These are phyloP conservation scores for Pyrrhura leucotis DNA, from an alignment of 2,797 vertebrate species.

Conservation along the genomic window DNA sequence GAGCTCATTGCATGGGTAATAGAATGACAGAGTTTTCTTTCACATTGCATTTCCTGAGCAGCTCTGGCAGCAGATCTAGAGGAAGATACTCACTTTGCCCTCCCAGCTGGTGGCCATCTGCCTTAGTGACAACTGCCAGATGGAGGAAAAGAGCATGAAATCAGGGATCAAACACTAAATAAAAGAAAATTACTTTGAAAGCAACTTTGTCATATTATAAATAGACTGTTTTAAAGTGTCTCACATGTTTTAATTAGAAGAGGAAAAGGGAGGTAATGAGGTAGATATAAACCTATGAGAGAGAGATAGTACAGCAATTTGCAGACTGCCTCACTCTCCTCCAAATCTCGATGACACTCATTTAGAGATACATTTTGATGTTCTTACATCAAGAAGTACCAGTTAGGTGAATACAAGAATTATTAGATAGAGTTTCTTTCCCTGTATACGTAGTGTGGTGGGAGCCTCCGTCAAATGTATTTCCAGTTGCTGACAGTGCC, in stretches of 20 bases:
- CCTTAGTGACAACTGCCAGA: constrained; percentile 82
- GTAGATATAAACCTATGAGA: constrained; percentile 2
- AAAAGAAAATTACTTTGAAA: constrained; percentile 78
- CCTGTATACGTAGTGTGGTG: neutral
- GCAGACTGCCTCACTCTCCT: neutral
- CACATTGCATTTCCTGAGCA: constrained; percentile 60
- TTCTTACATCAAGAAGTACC: constrained; percentile 51
- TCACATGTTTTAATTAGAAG: constrained; percentile 73
- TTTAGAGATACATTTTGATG: constrained; percentile 60
- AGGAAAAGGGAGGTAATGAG: constrained; percentile 20
- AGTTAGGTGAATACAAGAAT: constrained; percentile 45
- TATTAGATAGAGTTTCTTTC: constrained; percentile 19
- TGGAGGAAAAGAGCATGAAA: constrained; percentile 74
- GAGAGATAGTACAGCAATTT: constrained; percentile 3
- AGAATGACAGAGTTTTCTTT: constrained; percentile 38
- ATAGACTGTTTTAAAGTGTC: constrained; percentile 70
- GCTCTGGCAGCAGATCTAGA: constrained; percentile 40
- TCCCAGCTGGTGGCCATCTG: constrained; percentile 83
- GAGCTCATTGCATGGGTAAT: constrained; percentile 19
- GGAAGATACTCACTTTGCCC: constrained; percentile 64
- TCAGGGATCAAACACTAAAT: constrained; percentile 78
- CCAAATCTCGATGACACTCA: constrained; percentile 45
- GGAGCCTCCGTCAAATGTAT: neutral
- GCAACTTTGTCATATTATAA: constrained; percentile 73
- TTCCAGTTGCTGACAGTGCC: neutral